Evolutionary conservation across 2,113 vertebrate genomes (phyloP).

Genomic region (Chauna torquata): DNA sequence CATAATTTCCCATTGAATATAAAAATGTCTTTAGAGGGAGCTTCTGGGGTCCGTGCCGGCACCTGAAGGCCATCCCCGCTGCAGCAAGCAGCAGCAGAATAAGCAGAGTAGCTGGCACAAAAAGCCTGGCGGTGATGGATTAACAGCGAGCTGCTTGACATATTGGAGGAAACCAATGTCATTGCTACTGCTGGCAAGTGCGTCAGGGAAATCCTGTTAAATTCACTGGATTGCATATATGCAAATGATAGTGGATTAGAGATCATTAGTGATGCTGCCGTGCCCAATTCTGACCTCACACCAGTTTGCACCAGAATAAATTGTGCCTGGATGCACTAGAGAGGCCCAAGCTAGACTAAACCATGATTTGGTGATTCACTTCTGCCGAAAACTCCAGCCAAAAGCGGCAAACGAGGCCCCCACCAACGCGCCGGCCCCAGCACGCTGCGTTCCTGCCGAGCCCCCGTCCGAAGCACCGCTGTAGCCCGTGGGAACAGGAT

Average conservation of each 20-base stretch:
- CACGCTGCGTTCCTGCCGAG: not conserved
- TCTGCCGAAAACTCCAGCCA: not conserved
- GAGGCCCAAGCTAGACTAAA: not conserved
- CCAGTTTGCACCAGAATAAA: not conserved
- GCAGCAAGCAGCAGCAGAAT: not conserved
- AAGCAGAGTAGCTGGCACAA: not conserved
- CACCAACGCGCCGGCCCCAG: not conserved
- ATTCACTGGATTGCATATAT: not conserved
- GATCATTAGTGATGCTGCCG: rapidly evolving
- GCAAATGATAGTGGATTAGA: not conserved
- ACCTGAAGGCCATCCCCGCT: rapidly evolving
- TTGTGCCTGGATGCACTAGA: not conserved
- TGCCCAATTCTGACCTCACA: not conserved
- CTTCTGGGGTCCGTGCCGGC: rapidly evolving
- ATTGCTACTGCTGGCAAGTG: not conserved
- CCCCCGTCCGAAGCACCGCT: rapidly evolving
- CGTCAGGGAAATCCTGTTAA: constrained; percentile 37
- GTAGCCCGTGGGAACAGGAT: not conserved
- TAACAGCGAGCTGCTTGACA: not conserved
- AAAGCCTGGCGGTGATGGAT: not conserved
- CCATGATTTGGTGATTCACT: not conserved
- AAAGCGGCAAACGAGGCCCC: not conserved
- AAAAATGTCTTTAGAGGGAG: not conserved
- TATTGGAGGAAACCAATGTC: constrained; percentile 14
- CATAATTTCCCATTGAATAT: not conserved